Evolutionary conservation across 2,797 vertebrate genomes (phyloP).

Genomic region (Odontamblyopus rebecca): DNA sequence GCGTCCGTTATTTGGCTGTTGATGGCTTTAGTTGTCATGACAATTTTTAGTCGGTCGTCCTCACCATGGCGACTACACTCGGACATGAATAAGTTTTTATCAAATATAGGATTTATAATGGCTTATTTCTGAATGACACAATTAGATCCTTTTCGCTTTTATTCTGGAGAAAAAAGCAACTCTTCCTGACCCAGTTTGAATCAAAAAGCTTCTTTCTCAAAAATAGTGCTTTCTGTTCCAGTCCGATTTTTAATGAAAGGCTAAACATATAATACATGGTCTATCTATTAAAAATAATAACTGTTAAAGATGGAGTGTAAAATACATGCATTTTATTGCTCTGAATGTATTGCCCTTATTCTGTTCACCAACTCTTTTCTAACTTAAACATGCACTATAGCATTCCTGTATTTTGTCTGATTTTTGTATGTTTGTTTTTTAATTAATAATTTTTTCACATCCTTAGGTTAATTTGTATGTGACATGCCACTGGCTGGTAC

Average conservation of each 20-base stretch:
- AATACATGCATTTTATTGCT: not conserved
- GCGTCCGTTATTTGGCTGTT: conserved; percentile 81
- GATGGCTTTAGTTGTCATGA: conserved; percentile 82
- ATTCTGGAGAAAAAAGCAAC: conserved; percentile 12
- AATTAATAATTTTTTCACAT: too few relatives aligned
- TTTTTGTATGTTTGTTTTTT: too few relatives aligned
- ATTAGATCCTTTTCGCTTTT: conserved; percentile 25
- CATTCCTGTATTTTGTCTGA: too few relatives aligned
- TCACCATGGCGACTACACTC: conserved; percentile 75
- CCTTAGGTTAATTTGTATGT: too few relatives aligned
- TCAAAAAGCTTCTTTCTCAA: conserved; percentile 11
- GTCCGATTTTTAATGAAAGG: not conserved
- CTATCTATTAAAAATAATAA: not conserved
- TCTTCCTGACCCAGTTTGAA: conserved; percentile 34
- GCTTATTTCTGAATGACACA: conserved; percentile 36
- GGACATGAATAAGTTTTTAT: conserved; percentile 38
- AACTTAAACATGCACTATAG: too few relatives aligned
- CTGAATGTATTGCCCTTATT: too few relatives aligned
- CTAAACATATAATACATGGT: not conserved
- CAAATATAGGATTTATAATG: conserved; percentile 33
- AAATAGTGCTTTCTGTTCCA: conserved; percentile 17
- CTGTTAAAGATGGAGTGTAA: not conserved
- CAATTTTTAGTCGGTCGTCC: conserved; percentile 79
- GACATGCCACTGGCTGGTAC: too few relatives aligned
- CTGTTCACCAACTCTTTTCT: too few relatives aligned